Evolutionary conservation across 2,888 invertebrate genomes (phyloP).

Genomic region (Dicyrtoma fusca): DNA sequence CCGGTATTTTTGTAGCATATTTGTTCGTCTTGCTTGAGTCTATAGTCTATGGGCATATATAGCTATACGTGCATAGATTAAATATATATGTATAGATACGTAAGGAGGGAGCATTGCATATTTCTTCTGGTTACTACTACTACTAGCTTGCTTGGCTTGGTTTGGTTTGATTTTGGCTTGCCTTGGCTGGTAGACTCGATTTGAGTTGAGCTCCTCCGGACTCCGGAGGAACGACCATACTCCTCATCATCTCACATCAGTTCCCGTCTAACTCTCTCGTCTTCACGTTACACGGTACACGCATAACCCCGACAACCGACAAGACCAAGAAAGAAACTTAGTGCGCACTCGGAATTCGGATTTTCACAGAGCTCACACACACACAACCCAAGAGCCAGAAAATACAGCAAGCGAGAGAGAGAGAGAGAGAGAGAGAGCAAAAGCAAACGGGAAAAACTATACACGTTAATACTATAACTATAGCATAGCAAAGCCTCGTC

Average conservation of each 20-base stretch:
- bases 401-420: no score
- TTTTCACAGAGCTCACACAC: slow-evolving; percentile 8
- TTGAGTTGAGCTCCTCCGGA: no score
- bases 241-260: slow-evolving; percentile 1
- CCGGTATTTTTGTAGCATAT: no score
- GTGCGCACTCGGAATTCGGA: slow-evolving; percentile 13
- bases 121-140: no score
- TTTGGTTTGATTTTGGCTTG: no score
- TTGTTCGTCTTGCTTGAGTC: no score
- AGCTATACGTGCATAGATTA: not conserved
- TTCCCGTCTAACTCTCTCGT: not conserved
- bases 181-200: no score
- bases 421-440: no score
- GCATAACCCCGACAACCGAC: not conserved
- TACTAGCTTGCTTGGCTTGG: not conserved
- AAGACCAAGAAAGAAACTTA: not conserved
- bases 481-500: no score
- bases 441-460: no score
- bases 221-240: no score
- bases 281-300: not conserved
- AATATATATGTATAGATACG: not conserved
- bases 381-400: not conserved
- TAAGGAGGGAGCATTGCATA: not conserved
- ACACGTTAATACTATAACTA: no score
- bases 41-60: not conserved